Percentiles rank a stretch among this genome's conserved stretches.
Evolutionary conservation across 1,140 invertebrate genomes (phyloP).

Genomic region (Brachystomella parvula): DNA sequence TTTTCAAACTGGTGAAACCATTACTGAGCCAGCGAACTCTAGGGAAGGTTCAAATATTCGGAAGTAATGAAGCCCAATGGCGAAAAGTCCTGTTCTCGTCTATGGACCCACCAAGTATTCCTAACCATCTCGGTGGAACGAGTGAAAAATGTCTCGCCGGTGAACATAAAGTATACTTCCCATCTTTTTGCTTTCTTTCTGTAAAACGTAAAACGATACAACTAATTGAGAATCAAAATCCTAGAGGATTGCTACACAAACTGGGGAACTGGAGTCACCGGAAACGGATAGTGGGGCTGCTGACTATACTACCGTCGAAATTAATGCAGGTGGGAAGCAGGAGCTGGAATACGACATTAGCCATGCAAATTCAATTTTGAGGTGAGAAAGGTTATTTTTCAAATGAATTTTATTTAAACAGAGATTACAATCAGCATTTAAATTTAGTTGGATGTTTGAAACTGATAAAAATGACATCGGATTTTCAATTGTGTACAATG

Average conservation of each 20-base stretch:
- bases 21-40: conserved; percentile 82
- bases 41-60: conserved; percentile 80
- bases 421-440: conserved; percentile 10
- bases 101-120: conserved; percentile 62
- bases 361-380: background rate
- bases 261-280: too few relatives aligned
- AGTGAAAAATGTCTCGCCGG: too few relatives aligned
- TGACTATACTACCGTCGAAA: too few relatives aligned
- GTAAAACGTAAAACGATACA: too few relatives aligned
- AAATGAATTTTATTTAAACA: background rate
- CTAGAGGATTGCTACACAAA: too few relatives aligned
- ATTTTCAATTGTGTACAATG: conserved; percentile 64
- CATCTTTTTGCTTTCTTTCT: too few relatives aligned
- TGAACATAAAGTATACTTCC: too few relatives aligned
- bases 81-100: conserved; percentile 57
- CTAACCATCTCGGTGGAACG: conserved; percentile 67
- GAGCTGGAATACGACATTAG: conserved; percentile 10
- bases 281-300: too few relatives aligned
- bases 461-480: conserved; percentile 80
- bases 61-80: conserved; percentile 63
- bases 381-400: background rate
- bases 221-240: too few relatives aligned
- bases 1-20: conserved; percentile 75
- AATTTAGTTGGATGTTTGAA: conserved; percentile 75
- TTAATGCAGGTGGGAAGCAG: conserved; percentile 15